phyloP scores from a whole-genome alignment of 2,797 vertebrate species.

The Glyptemys insculpta region DNA sequence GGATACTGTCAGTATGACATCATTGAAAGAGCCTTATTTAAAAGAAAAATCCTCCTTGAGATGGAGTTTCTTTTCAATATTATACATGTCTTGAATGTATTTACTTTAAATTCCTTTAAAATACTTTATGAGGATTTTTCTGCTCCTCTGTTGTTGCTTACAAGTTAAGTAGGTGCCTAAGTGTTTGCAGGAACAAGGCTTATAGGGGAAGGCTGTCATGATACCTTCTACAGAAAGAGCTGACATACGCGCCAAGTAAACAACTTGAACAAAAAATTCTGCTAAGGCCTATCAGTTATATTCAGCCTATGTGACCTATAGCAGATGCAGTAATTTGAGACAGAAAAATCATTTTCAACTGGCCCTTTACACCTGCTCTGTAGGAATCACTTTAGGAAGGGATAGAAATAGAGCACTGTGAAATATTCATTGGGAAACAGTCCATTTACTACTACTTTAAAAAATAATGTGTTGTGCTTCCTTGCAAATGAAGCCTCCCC shows the following conservation, averaged over 20 bases:
- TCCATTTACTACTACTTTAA: neutral
- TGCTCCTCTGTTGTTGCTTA: neutral
- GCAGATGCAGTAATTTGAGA: neutral
- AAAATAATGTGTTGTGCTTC: neutral
- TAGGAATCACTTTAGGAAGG: neutral
- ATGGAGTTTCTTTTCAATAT: neutral
- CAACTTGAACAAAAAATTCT: neutral
- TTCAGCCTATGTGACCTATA: neutral
- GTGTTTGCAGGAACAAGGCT: neutral
- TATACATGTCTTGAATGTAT: neutral
- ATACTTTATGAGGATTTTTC: neutral
- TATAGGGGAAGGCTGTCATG: neutral
- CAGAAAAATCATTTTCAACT: neutral
- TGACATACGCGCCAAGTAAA: neutral
- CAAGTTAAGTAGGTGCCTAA: neutral
- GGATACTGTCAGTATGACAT: conserved; percentile 12
- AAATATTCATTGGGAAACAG: neutral
- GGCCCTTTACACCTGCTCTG: neutral
- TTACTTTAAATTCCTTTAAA: neutral
- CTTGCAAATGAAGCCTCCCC: neutral
- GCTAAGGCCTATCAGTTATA: neutral
- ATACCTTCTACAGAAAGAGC: neutral
- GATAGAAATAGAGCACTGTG: neutral
- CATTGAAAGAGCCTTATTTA: neutral
- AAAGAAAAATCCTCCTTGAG: neutral